phyloP scores from a whole-genome alignment of 2,113 vertebrate genomes.

The Chaetodon auriga region DNA sequence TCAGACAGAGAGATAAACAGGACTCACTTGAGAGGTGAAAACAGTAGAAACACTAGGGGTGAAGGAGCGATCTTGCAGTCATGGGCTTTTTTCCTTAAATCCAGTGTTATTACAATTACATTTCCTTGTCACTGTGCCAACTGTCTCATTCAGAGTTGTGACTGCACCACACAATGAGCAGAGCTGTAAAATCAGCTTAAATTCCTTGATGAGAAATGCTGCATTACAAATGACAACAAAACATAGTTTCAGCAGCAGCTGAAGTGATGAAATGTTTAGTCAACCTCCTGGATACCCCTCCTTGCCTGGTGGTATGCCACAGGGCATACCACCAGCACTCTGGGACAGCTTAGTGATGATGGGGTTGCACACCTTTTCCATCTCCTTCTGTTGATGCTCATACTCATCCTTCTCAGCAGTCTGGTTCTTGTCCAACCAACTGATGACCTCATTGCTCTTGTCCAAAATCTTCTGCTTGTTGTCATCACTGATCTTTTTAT shows the following conservation, averaged over 20 bases:
- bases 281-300: conserved; percentile 84
- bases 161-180: not conserved
- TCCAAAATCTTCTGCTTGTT: conserved; percentile 95
- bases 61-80: no score
- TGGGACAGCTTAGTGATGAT: conserved; percentile 89
- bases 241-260: conserved; percentile 47
- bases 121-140: not conserved
- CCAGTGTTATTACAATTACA: not conserved
- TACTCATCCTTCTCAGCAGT: conserved; percentile 96
- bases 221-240: not conserved
- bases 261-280: conserved; percentile 72
- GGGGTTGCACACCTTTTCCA: conserved; percentile 91
- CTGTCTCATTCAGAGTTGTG: not conserved
- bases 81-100: not conserved
- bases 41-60: no score
- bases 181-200: not conserved
- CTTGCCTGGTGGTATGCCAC: conserved; percentile 87
- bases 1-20: no score
- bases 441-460: conserved; percentile 93
- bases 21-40: no score
- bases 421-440: conserved; percentile 96
- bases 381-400: conserved; percentile 96
- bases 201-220: not conserved
- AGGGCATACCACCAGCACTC: conserved; percentile 85
- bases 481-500: conserved; percentile 90